Conservation (phyloP, 2,113 vertebrate genomes). For the Nycticebus coucang region DNA sequence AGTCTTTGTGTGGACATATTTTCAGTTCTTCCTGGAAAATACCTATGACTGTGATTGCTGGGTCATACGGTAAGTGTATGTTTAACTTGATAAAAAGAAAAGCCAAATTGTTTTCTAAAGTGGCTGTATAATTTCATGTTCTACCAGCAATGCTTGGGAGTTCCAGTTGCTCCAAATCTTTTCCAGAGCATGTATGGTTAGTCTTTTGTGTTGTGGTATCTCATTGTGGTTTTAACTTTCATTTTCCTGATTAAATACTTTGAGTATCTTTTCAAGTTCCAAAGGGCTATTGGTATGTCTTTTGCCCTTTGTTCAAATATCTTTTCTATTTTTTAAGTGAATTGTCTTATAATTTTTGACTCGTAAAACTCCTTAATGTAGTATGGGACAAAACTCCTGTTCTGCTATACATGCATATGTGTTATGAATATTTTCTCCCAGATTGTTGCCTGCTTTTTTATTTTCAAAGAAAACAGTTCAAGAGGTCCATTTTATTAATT, state of each 20-base stretch:
- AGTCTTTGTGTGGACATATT: constrained; percentile 54
- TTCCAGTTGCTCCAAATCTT: not conserved
- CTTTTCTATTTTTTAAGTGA: not conserved
- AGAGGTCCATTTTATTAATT: not conserved
- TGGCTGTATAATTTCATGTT: not conserved
- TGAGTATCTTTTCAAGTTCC: not conserved
- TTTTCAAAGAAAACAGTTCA: not conserved
- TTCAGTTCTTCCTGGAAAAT: constrained; percentile 50
- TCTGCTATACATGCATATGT: not conserved
- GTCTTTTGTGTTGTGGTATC: not conserved
- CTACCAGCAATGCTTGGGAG: not conserved
- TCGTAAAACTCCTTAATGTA: not conserved
- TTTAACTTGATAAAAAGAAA: constrained; percentile 34
- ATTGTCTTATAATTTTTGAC: not conserved
- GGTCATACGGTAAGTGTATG: constrained; percentile 52
- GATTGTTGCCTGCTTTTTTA: not conserved
- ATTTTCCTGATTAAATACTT: constrained; percentile 5
- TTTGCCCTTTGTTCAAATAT: not conserved
- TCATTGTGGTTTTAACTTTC: constrained; percentile 6
- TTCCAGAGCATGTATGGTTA: not conserved
- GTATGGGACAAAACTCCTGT: not conserved
- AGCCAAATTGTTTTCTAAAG: not conserved
- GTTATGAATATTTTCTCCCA: not conserved
- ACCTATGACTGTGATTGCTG: constrained; percentile 28
- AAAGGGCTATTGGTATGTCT: not conserved